Base-by-base conservation (phyloP, 1,140 invertebrate genomes). In the Pogonus chalceus region DNA sequence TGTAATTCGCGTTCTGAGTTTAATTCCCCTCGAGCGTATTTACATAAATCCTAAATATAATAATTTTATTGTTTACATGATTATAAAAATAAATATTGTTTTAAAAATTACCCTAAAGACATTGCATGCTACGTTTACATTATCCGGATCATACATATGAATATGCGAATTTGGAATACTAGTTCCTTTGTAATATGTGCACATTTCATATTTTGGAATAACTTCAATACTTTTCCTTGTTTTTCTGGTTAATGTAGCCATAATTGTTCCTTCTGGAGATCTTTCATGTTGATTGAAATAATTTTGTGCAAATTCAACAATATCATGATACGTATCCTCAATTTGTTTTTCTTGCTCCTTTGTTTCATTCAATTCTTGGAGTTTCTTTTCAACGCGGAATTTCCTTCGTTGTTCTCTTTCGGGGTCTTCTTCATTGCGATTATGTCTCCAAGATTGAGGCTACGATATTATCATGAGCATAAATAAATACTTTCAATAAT, bases 81-180 rank as follows among this genome's bases (percentile, higher is more conserved):
- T 31, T 39, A 48, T n/a, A 55, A 53, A 51, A 55, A 24, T 18
- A 43, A 43, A 43, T 43, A 12, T 18, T 10, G 18, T 43, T n/a
- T 18, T 2, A 48, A 16, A 49, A 73, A 76, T 77, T 72, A 92
- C 91, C 68, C 91, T 82, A 65, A 96, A 97, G 56, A 95, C 87
- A 56, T 82, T 84, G 64, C 92, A 94, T 2, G 92, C 90, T 1
- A 94, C 78, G 39, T 85, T 85, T 16, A 95, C 83, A 67, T 96
- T 96, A 62, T 96, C 92, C 0, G 92, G 90, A 74, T 96, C 93
- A 69, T 93, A 93, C 75, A 98, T 83, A 63, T 94, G 90, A 64
- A 96, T 87, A 70, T 96, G 92, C 0, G 92, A 96, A 53, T 88
- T 94, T 1, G 92, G 88, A 62, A 97, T 96, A 35, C 83, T 82